Conservation (phyloP, 2,797 vertebrate species). For the Chromobotia macracanthus region DNA sequence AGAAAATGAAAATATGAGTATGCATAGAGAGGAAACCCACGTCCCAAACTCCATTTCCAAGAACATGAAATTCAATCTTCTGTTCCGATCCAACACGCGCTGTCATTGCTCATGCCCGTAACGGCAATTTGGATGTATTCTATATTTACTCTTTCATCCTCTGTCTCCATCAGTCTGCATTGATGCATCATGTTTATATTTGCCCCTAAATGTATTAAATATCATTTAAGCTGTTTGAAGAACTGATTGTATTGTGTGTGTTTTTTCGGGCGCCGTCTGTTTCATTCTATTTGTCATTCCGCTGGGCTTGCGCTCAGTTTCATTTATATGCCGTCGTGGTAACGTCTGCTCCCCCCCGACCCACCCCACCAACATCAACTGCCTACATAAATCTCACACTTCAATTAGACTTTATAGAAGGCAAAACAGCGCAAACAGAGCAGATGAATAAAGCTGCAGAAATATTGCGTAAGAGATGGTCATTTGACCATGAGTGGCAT, state of each 20-base stretch:
- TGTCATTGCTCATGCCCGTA: slow-evolving; percentile 76
- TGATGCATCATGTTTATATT: slow-evolving; percentile 73
- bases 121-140: slow-evolving; percentile 76
- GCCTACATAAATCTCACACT: slow-evolving; percentile 68
- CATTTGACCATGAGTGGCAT: slow-evolving; percentile 68
- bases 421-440: slow-evolving; percentile 67
- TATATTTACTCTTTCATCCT: slow-evolving; percentile 66
- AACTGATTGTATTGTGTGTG: slow-evolving; percentile 71
- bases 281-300: slow-evolving; percentile 68
- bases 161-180: slow-evolving; percentile 66
- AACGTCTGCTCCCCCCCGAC: slow-evolving; percentile 62
- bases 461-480: slow-evolving; percentile 62
- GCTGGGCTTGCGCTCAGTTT: slow-evolving; percentile 64
- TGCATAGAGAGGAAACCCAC: slow-evolving; percentile 73
- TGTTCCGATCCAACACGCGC: slow-evolving; percentile 70
- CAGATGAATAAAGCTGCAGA: slow-evolving; percentile 63
- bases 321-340: slow-evolving; percentile 69
- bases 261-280: slow-evolving; percentile 60
- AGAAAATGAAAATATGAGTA: slow-evolving; percentile 56
- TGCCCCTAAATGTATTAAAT: slow-evolving; percentile 79
- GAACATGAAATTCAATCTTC: slow-evolving; percentile 82
- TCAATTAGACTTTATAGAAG: slow-evolving; percentile 73
- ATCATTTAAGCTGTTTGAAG: slow-evolving; percentile 75
- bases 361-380: slow-evolving; percentile 64
- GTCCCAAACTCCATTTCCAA: slow-evolving; percentile 80